A percentile compares a stretch with the other conserved stretches of the same genome.
These are phyloP conservation scores for Lasioglossum morio DNA, from an alignment of 2,888 invertebrate species.

Conservation along the genomic window DNA sequence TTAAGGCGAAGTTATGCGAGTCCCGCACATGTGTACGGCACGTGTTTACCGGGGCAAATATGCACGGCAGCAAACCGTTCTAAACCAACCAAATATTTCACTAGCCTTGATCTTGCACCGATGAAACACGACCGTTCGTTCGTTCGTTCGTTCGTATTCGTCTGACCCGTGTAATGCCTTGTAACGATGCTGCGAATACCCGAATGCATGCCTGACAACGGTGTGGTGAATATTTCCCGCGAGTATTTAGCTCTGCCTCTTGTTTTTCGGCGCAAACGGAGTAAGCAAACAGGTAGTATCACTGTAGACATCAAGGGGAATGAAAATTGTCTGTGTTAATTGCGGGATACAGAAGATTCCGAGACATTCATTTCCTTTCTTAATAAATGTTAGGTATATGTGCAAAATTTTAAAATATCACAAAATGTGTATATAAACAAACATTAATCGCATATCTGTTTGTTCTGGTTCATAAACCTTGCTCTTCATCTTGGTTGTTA, in stretches of 20 bases:
- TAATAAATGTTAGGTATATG: no score
- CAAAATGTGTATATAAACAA: no score
- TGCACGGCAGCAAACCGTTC: conserved; percentile 49
- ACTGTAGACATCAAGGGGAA: not conserved
- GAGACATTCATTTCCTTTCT: no score
- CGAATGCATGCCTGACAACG: not conserved
- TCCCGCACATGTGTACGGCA: conserved; percentile 37
- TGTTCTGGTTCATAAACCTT: no score
- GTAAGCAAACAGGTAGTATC: not conserved
- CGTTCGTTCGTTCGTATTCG: not conserved
- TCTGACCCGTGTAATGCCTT: conserved; percentile 25
- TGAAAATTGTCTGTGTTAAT: not conserved
- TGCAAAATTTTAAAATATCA: no score
- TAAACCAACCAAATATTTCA: conserved; percentile 65
- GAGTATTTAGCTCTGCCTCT: not conserved
- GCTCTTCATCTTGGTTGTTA: no score
- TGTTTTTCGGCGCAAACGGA: not conserved
- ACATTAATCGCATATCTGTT: no score
- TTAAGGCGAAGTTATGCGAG: conserved; percentile 69
- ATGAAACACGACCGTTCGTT: conserved; percentile 48
- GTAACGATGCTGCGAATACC: conserved; percentile 18
- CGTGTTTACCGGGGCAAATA: conserved; percentile 67
- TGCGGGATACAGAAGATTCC: no score
- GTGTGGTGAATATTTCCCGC: not conserved
- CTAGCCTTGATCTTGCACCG: conserved; percentile 64